phyloP scores from a whole-genome alignment of 2,113 vertebrate genomes.

The Excalfactoria chinensis region DNA sequence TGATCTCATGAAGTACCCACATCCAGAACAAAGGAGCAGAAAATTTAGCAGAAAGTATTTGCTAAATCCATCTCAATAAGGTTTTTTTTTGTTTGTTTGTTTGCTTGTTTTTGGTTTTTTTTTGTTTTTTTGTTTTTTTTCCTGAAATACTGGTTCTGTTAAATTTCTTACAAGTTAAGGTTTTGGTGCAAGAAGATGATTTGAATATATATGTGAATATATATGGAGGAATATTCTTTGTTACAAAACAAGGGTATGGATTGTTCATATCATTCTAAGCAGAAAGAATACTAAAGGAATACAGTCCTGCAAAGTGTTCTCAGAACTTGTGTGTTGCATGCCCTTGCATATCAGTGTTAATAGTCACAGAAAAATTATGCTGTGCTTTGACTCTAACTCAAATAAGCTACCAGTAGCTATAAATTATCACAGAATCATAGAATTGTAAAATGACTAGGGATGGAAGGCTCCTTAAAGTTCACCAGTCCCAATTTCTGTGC shows the following conservation, averaged over 20 bases:
- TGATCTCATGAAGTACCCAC: accelerated
- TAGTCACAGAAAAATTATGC: background rate
- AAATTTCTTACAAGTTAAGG: background rate
- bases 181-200: background rate
- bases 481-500: background rate
- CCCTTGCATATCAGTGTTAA: background rate
- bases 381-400: background rate
- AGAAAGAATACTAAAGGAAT: background rate
- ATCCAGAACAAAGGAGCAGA: background rate
- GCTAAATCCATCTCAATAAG: background rate
- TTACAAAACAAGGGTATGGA: background rate
- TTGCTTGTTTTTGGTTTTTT: too few relatives aligned
- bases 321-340: background rate
- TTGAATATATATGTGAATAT: background rate
- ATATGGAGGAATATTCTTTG: background rate
- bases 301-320: background rate
- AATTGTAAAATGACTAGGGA: background rate
- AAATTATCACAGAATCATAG: background rate
- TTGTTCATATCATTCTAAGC: conserved; percentile 5
- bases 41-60: background rate
- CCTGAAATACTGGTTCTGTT: background rate
- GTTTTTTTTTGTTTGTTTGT: background rate
- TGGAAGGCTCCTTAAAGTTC: background rate
- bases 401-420: background rate
- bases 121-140: background rate